phyloP scores from a whole-genome alignment of 2,113 vertebrate genomes.

The Lates calcarifer region DNA sequence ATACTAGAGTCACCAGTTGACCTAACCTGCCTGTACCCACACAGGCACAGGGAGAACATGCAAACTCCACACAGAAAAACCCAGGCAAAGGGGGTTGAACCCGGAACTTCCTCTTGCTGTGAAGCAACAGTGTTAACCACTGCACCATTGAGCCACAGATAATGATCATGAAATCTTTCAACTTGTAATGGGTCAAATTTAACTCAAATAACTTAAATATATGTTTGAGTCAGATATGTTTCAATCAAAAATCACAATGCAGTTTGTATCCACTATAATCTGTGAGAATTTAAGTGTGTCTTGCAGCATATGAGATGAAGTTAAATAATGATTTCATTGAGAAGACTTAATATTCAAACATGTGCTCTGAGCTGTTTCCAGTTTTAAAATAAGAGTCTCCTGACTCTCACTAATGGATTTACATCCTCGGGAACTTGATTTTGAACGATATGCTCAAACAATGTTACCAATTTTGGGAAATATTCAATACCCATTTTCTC shows the following conservation, averaged over 20 bases:
- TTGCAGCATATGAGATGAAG: background rate
- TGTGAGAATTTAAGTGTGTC: background rate
- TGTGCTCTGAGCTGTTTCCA: background rate
- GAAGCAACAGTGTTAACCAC: too few relatives aligned
- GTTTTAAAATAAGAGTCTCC: background rate
- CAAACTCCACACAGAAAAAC: too few relatives aligned
- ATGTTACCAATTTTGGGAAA: constrained; percentile 12
- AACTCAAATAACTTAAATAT: too few relatives aligned
- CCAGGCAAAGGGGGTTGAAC: too few relatives aligned
- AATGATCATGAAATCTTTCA: too few relatives aligned
- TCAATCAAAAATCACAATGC: background rate
- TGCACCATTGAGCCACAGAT: too few relatives aligned
- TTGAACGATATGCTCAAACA: constrained; percentile 4
- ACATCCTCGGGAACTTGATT: background rate
- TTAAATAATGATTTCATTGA: background rate
- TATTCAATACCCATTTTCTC: constrained; percentile 11
- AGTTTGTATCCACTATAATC: background rate
- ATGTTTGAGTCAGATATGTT: too few relatives aligned
- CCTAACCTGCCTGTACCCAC: too few relatives aligned
- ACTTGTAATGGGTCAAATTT: too few relatives aligned
- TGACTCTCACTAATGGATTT: background rate
- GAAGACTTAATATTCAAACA: background rate
- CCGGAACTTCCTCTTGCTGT: too few relatives aligned
- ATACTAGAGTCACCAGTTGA: too few relatives aligned
- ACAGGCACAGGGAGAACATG: too few relatives aligned